Base-by-base conservation (phyloP, 2,888 invertebrate species). In the Apamea monoglypha region DNA sequence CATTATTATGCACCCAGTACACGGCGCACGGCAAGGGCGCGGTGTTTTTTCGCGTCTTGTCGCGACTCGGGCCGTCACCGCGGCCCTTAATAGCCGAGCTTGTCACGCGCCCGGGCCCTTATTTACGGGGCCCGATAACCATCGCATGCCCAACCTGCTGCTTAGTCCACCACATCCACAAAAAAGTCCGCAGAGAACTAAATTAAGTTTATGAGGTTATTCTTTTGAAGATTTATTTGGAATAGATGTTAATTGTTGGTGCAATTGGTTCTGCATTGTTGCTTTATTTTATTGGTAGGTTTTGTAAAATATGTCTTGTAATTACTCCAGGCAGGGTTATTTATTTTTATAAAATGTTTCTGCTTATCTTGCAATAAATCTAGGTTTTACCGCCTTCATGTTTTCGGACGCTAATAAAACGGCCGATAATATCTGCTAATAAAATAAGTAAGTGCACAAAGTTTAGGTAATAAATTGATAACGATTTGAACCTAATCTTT, bases 91-190 rank as follows among this genome's bases (percentile, higher is more conserved):
- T 96, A 94, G 95, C 93, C 94, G 92, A 93, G 93, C 95, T 94
- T 95, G 95, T 96, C 95, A 92, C 93, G 87, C 90, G 89, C 90
- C 81, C 83, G 89, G 91, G 76, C n/a, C 92, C 91, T 95, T 96
- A 95, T 96, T 96, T 96, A 96, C 94, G 94, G 91, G 82, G 79
- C 82, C 83, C 86, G 96, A 96, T 96, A 94, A 93, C 89, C 91
- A 96, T 95, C 96, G 81, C 82, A 53, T 47, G 74, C 74, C 89
- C 90, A 88, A 90, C 89, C 80, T 75, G 86, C 81, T 76, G 75
- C 79, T 76, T 70, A 76, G 64, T 40, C 71, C 75, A 68, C 68
- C 80, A n/a, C 75, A 73, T 74, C 32, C 32, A 86, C 68, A 80
- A 80, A 86, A 83, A 87, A 80, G 56, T 83, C 71, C 64, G 70